Conservation (phyloP, 2,888 invertebrate genomes). For the Oxystoma pomonae region DNA sequence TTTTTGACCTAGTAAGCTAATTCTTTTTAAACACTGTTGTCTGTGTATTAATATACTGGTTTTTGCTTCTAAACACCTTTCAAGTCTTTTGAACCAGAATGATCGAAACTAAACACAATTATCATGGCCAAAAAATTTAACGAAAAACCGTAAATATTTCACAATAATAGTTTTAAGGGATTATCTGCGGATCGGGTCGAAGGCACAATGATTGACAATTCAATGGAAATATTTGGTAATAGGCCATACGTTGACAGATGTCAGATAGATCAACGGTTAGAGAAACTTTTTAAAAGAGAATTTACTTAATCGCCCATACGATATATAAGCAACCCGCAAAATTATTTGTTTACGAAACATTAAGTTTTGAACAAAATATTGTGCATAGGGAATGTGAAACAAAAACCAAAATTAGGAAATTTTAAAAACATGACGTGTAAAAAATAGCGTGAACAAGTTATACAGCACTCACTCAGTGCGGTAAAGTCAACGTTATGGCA, state of each 20-base stretch:
- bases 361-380: too few species aligned
- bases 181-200: not conserved
- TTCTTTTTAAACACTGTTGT: not conserved
- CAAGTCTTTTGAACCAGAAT: not conserved
- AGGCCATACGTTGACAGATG: not conserved
- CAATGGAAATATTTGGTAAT: not conserved
- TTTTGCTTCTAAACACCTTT: not conserved
- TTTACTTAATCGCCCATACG: too few species aligned
- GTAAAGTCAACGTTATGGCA: too few species aligned
- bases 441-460: too few species aligned
- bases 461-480: too few species aligned
- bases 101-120: not conserved
- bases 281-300: too few species aligned
- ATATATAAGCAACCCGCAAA: too few species aligned
- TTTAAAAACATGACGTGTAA: too few species aligned
- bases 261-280: not conserved
- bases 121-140: not conserved
- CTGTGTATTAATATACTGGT: not conserved
- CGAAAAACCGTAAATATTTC: not conserved
- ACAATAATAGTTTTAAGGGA: not conserved
- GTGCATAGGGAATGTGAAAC: too few species aligned
- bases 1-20: not conserved
- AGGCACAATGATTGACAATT: not conserved
- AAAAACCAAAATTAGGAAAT: too few species aligned
- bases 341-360: too few species aligned